These are phyloP conservation scores for Bergia puertoricense DNA, from an alignment of 92 coral and sea anemone species.

Conservation along the genomic window DNA sequence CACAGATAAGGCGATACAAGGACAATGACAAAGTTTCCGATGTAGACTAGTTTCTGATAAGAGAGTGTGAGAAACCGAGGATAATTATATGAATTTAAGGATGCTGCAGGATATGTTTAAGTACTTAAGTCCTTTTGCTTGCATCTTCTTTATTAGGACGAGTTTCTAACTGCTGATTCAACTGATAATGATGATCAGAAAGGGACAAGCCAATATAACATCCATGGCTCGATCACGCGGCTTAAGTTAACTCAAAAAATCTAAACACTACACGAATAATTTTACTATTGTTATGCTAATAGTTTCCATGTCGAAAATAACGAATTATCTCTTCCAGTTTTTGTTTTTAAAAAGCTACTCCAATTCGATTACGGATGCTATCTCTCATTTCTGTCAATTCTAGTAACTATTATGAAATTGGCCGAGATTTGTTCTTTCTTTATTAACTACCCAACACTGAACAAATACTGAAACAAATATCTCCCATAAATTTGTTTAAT, in stretches of 20 bases:
- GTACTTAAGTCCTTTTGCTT: constrained; percentile 38
- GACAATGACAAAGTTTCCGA: constrained; percentile 22
- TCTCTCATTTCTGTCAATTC: neutral
- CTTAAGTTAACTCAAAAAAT: constrained; percentile 2
- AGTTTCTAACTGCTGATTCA: constrained; percentile 18
- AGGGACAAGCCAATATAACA: constrained; percentile 18
- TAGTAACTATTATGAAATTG: constrained; percentile 5
- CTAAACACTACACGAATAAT: neutral
- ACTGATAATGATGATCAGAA: constrained; percentile 8
- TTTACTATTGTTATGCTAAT: constrained; percentile 38
- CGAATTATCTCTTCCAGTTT: constrained; percentile 6
- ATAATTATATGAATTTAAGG: constrained; percentile 16
- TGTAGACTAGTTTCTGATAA: constrained; percentile 15
- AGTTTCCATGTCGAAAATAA: constrained; percentile 7
- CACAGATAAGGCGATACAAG: constrained; percentile 58
- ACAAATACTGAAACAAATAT: constrained; percentile 18
- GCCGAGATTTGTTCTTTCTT: constrained; percentile 13
- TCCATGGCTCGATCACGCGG: constrained; percentile 25
- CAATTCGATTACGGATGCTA: constrained; percentile 22
- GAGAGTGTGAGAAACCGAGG: constrained; percentile 18
- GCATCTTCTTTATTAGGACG: constrained; percentile 26
- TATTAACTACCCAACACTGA: constrained; percentile 8
- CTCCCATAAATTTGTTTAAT: constrained; percentile 31
- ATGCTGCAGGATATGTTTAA: constrained; percentile 21
- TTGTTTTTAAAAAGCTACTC: neutral